Evolutionary conservation across 2,113 vertebrate species (phyloP), one percentile per base, ranked within the genome.

Genomic region (Ramphastos sulfuratus): DNA sequence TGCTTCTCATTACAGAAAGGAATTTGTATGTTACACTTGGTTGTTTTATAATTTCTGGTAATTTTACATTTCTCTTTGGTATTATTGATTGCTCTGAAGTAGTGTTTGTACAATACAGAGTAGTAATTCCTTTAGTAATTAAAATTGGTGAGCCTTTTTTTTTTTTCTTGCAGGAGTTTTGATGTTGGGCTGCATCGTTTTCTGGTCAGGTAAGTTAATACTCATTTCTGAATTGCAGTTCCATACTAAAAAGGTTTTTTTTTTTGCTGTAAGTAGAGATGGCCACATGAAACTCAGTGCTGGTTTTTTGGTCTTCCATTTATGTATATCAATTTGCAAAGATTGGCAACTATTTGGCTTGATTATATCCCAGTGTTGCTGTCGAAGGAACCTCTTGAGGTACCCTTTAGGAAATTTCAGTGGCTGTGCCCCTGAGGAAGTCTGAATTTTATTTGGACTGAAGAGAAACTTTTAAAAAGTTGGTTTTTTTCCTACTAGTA

Each of bases 171-270:
- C 95, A 98, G 98, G 95, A 96, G 96, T 94, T 98, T 98, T 93
- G 98, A 98, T 0, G 98, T 98, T 61, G 98, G 98, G 25, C 96
- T 98, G 6, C 98, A 98, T 90, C 94, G 92, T 71, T 98, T 98
- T 95, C 95, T 98, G 80, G 96, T 98, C 89, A 97, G 98, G 98
- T 98, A 97, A 98, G 97, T 44, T 64, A 60, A 46, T 74, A 2
- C 11, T 90, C 93, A 37, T 64, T 66, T 89, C 70, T 65, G 54
- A 70, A 56, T 87, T 86, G 15, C 24, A 54, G 1, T 90, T 76
- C 25, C 13, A 7, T 33, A 12, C 61, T 63, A 46, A 64, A 66
- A 78, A 91, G 20, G n/a, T n/a, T 5, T 18, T 76, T 67, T 82
- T n/a, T 67, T 2, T 64, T 70, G 44, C 15, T 46, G 16, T 5